A percentile compares a stretch with the other conserved stretches of the same genome.
phyloP scores from a whole-genome alignment of 2,113 vertebrate species.

The Ceratotherium simum region DNA sequence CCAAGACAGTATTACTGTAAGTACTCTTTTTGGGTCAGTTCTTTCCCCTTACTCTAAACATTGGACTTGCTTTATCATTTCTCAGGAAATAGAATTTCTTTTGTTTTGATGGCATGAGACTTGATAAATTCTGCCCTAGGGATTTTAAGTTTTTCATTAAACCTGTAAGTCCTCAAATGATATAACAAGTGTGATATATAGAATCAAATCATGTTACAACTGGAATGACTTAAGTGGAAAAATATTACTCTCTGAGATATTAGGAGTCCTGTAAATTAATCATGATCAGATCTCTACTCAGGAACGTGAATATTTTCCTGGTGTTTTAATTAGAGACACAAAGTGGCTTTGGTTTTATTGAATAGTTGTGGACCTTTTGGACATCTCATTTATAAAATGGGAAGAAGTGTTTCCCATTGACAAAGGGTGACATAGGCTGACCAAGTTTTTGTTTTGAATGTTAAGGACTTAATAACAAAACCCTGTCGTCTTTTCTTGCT shows the following conservation, averaged over 20 bases:
- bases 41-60: not conserved
- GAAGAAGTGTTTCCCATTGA: slow-evolving; percentile 28
- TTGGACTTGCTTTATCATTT: slow-evolving; percentile 16
- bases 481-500: not conserved
- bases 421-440: not conserved
- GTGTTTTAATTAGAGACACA: slow-evolving; percentile 2
- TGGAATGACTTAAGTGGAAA: slow-evolving; percentile 29
- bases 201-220: slow-evolving; percentile 49
- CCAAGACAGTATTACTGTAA: not conserved
- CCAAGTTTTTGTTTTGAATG: slow-evolving; percentile 24
- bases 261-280: slow-evolving; percentile 26
- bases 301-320: slow-evolving; percentile 33
- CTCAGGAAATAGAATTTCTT: slow-evolving; percentile 16
- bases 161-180: slow-evolving; percentile 15
- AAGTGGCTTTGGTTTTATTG: not conserved
- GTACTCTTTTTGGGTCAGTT: slow-evolving; percentile 2
- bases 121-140: not conserved
- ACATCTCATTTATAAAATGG: not conserved
- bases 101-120: not conserved
- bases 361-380: not conserved
- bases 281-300: not conserved
- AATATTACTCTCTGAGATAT: not conserved
- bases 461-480: slow-evolving; percentile 39
- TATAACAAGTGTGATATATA: not conserved
- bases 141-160: slow-evolving; percentile 65